Evolutionary conservation across 1,140 invertebrate genomes (phyloP), one percentile per base, ranked within the genome.

Genomic region (Dendrolimus kikuchii): DNA sequence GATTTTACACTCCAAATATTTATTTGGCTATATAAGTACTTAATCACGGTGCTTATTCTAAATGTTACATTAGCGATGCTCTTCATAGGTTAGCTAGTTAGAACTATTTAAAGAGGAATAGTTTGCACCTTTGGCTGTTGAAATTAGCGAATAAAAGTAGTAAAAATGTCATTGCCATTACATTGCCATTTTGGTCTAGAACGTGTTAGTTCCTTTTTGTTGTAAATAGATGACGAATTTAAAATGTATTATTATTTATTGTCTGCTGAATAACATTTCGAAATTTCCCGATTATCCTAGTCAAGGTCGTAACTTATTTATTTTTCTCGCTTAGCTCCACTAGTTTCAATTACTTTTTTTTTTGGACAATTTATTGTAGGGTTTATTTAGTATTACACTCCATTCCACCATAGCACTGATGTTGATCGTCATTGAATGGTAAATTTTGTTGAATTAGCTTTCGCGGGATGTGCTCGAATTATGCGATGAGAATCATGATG

Each of bases 121-220:
- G 59, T 71, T 68, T 66, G 71, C 66, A 72, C 65, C 59, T 77
- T 73, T 74, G 72, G 76, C 73, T 81, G 76, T 80, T 73, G 57
- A 23, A 23, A 62, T 71, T 71, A 68, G 65, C 50, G 57, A 68
- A 64, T 66, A 55, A 68, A 68, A 55, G 57, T 73, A 66, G 75
- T 75, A 67, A 77, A 77, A 64, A 77, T 70, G 64, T 74, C 57
- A 76, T 80, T 86, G 82, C 82, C 82, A 86, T 86, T 81, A 84
- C 71, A 78, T 84, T 86, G 82, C 82, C 82, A 86, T 82, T 84
- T 85, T 71, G 77, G 82, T 84, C 74, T 84, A 84, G 72, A 81
- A 72, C 66, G 77, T 80, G 76, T 81, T 74, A 84, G 82, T 86
- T 86, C 82, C 82, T 86, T 80, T 63, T 70, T 62, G 60, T 65